These are phyloP conservation scores for Morelia viridis DNA, from an alignment of 2,797 vertebrate species.

Conservation along the genomic window DNA sequence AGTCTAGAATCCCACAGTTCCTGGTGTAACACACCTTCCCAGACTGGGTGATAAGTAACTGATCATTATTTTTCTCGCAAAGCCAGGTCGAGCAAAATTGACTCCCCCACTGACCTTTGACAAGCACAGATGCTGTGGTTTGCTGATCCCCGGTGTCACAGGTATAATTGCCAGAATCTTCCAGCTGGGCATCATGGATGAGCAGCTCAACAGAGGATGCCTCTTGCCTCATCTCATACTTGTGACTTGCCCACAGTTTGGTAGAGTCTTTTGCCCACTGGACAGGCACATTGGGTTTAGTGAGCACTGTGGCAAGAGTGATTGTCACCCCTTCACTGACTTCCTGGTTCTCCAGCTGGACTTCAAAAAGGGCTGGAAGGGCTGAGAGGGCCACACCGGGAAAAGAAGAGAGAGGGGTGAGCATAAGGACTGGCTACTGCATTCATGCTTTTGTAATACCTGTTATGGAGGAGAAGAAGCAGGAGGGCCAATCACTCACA, in stretches of 20 bases:
- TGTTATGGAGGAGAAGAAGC: not conserved
- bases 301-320: conserved; percentile 29
- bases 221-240: conserved; percentile 52
- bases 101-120: conserved; percentile 38
- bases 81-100: not conserved
- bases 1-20: too few species aligned
- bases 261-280: conserved; percentile 58
- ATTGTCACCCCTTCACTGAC: not conserved
- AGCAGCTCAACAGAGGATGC: conserved; percentile 40
- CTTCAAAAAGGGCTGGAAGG: conserved; percentile 39
- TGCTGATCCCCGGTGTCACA: conserved; percentile 47
- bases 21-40: too few species aligned
- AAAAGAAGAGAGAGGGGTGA: accelerated
- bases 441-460: not conserved
- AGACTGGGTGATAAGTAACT: too few species aligned
- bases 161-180: conserved; percentile 51
- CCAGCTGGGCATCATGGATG: conserved; percentile 9
- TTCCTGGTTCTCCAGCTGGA: conserved; percentile 23
- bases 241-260: conserved; percentile 42
- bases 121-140: conserved; percentile 35
- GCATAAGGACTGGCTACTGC: not conserved
- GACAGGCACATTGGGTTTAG: conserved; percentile 14
- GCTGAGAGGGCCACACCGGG: not conserved
- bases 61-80: not conserved
- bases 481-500: too few species aligned